Evolutionary conservation across 1,140 invertebrate genomes (phyloP).

Genomic region (Drosophila nikananu): DNA sequence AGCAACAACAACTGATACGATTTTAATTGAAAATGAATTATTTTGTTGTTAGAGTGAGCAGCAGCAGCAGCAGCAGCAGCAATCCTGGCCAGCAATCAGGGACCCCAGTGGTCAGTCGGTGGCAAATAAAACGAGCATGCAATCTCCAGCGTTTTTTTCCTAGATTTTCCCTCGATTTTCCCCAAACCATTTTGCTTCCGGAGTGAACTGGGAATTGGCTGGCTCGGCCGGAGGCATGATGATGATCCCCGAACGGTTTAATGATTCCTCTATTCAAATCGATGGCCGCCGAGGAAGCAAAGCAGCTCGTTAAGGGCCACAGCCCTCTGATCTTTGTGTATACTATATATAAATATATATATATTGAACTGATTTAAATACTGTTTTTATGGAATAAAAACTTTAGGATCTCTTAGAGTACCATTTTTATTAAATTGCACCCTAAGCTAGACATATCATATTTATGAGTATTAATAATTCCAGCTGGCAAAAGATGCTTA

Average conservation of each 20-base stretch:
- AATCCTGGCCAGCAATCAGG: conserved; percentile 32
- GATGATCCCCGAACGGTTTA: conserved; percentile 24
- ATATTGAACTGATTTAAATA: background rate
- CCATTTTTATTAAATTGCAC: background rate
- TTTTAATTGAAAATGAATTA: conserved; percentile 85
- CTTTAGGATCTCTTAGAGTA: too few relatives aligned
- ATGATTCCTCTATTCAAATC: conserved; percentile 27
- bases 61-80: background rate
- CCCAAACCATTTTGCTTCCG: background rate
- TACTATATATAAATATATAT: too few relatives aligned
- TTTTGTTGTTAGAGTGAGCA: conserved; percentile 72
- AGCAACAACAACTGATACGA: conserved; percentile 67
- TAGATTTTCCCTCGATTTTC: conserved; percentile 17
- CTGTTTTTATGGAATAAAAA: background rate
- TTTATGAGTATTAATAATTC: background rate
- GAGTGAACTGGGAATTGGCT: conserved; percentile 17
- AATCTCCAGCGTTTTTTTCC: conserved; percentile 7
- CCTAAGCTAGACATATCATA: too few relatives aligned
- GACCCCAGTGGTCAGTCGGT: conserved; percentile 34
- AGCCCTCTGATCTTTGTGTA: background rate
- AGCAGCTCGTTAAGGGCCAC: background rate
- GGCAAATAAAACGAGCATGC: conserved; percentile 32
- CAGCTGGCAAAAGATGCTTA: background rate
- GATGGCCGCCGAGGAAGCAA: background rate
- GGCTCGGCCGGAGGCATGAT: conserved; percentile 5